Base-by-base conservation (phyloP, 2,797 vertebrate genomes). In the Emys orbicularis region DNA sequence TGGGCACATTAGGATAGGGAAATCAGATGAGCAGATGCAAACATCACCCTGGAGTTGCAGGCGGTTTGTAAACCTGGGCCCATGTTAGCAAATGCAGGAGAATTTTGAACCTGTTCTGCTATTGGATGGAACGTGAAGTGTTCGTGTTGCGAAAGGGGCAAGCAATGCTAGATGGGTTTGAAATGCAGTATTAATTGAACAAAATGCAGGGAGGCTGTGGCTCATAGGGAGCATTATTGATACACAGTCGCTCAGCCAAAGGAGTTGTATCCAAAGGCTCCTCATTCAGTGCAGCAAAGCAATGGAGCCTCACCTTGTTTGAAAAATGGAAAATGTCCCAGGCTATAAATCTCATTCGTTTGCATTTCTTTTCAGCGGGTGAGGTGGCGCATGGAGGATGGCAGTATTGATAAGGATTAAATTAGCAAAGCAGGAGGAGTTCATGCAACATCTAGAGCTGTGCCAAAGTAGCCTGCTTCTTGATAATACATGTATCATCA, bases 321-420 rank as follows among this genome's bases (percentile, higher is more conserved):
- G 76, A 94, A 97, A 97, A 95, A 91, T 93, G 95, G 87, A 97
- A 97, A 97, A 91, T 44, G 77, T 96, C 88, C 84, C 92, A 94
- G 83, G 87, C 93, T 97, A 90, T 96, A 97, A 94, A 96, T 97
- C 90, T 94, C 74, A 86, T 74, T 95, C 77, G 97, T 98, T 97
- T 98, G 95, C 94, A 96, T 97, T 97, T 97, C 92, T 96, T 96
- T 97, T 97, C 89, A 96, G 93, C 95, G 86, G 37, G 65, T 88
- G 93, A 97, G 93, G 79, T 96, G 87, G 94, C 96, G 77, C 87
- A n/a, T 92, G 81, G 86, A 95, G 86, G 90, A 97, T 96, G 85
- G 80, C 79, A 96, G 87, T 98, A 96, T 59, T 96, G 95, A 95
- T 92, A 79, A 96, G 89, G 95, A 94, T 96, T 95, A 95, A 97